Evolutionary conservation across 2,888 invertebrate genomes (phyloP).

Genomic region (Entomobrya multifasciata): DNA sequence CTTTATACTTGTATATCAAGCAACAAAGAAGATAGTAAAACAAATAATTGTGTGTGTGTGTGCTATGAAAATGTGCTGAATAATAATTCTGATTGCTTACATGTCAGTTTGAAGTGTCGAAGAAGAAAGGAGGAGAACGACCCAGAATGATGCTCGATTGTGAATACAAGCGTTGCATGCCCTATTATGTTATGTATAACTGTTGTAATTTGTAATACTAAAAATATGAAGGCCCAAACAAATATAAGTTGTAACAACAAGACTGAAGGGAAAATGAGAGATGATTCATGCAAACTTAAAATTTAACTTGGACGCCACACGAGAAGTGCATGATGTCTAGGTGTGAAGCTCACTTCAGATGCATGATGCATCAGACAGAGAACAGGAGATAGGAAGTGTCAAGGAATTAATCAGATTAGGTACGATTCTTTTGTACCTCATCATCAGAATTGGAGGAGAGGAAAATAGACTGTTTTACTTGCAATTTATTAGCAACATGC

Average conservation of each 20-base stretch:
- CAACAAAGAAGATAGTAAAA: background rate
- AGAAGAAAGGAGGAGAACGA: conserved; percentile 53
- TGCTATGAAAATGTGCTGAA: conserved; percentile 24
- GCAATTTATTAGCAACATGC: background rate
- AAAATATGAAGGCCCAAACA: background rate
- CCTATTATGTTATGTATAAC: conserved; percentile 7
- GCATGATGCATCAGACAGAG: background rate
- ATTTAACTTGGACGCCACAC: background rate
- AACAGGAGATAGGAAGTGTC: conserved; percentile 49
- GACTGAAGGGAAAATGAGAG: conserved; percentile 31
- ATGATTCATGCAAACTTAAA: conserved; percentile 40
- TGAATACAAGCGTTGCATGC: background rate
- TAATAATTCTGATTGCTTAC: conserved; percentile 44
- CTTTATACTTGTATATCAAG: background rate
- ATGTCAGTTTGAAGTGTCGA: conserved; percentile 19
- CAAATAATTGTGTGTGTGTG: background rate
- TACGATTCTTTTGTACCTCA: background rate
- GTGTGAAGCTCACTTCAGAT: background rate
- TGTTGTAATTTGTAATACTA: background rate
- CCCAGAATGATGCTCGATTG: conserved; percentile 46
- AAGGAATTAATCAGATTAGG: conserved; percentile 66
- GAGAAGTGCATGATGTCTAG: background rate
- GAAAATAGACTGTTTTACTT: background rate
- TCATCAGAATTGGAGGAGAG: background rate
- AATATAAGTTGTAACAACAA: background rate